phyloP scores from a whole-genome alignment of 2,113 vertebrate genomes.

The Nothocercus julius region DNA sequence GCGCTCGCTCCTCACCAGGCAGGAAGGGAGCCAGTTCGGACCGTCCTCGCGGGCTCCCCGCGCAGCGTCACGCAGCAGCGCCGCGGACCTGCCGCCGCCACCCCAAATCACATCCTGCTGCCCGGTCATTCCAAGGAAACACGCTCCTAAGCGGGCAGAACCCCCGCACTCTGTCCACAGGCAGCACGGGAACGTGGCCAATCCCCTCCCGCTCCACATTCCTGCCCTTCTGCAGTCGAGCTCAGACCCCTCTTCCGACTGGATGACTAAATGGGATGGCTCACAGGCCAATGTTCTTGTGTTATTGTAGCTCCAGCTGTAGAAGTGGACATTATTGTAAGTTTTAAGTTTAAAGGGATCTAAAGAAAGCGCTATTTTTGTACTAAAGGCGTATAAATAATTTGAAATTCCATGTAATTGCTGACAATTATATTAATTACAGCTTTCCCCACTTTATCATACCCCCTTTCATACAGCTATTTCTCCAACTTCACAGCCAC shows the following conservation, averaged over 20 bases:
- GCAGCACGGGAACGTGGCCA: rapidly evolving
- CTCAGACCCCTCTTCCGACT: background rate
- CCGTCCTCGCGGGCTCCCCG: background rate
- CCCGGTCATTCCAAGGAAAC: rapidly evolving
- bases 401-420: background rate
- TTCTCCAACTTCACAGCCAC: background rate
- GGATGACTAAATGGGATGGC: rapidly evolving
- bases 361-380: background rate
- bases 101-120: rapidly evolving
- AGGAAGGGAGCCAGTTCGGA: background rate
- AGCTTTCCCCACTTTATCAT: background rate
- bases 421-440: background rate
- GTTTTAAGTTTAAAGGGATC: background rate
- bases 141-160: background rate
- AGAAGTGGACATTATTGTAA: background rate
- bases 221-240: rapidly evolving
- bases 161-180: rapidly evolving
- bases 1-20: rapidly evolving
- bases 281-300: background rate
- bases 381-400: background rate
- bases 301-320: background rate
- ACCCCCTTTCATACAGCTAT: background rate
- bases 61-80: background rate
- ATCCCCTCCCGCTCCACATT: background rate
- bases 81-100: background rate